Conservation (phyloP, 2,888 invertebrate genomes). For the Tiphia femorata region DNA sequence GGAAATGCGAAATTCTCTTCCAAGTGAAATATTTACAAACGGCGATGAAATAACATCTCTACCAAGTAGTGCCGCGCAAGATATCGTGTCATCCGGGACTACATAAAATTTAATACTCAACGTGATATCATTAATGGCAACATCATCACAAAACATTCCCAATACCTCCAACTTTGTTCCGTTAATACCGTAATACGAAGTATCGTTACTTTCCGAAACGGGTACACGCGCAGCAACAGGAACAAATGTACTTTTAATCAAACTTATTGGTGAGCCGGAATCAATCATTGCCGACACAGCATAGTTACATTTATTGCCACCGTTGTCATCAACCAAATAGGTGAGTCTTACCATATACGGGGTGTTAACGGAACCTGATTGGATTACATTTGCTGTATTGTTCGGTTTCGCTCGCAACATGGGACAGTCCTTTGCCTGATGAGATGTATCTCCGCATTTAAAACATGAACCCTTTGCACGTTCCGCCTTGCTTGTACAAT, state of each 20-base stretch:
- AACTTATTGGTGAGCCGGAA: conserved; percentile 9
- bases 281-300: not conserved
- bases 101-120: too few relatives aligned
- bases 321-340: not conserved
- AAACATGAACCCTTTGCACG: not conserved
- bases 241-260: conserved; percentile 1
- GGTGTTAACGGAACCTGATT: not conserved
- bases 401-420: not conserved
- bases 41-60: too few relatives aligned
- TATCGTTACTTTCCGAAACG: too few relatives aligned
- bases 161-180: too few relatives aligned
- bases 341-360: not conserved
- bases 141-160: too few relatives aligned
- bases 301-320: not conserved
- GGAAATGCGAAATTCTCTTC: too few relatives aligned
- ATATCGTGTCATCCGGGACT: too few relatives aligned
- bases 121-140: too few relatives aligned
- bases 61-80: too few relatives aligned
- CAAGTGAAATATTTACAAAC: too few relatives aligned
- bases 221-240: not conserved
- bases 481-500: conserved; percentile 2
- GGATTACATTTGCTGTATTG: not conserved
- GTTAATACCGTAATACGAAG: too few relatives aligned
- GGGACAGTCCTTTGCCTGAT: not conserved
- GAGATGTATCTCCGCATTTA: not conserved